phyloP scores from a whole-genome alignment of 1,140 invertebrate genomes.

The Cepaea nemoralis region DNA sequence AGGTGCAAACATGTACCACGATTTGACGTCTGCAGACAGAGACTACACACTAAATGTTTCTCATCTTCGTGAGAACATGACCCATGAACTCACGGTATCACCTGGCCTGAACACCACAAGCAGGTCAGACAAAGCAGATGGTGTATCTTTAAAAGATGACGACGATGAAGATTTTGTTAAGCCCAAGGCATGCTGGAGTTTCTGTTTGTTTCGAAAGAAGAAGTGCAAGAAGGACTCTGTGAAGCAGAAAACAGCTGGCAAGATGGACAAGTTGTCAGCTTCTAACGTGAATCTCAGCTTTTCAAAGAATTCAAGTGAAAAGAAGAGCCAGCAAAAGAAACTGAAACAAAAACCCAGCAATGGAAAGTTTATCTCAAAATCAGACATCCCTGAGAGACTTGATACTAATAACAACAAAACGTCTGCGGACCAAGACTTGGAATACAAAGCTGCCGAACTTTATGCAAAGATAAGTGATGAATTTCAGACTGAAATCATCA shows the following conservation, averaged over 20 bases:
- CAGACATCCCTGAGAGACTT: too few species aligned
- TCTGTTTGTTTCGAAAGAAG: conserved; percentile 51
- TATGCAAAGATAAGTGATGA: conserved; percentile 51
- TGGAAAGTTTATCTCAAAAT: background rate
- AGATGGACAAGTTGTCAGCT: too few species aligned
- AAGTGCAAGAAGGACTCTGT: conserved; percentile 8
- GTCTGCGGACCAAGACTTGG: conserved; percentile 43
- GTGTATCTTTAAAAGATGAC: background rate
- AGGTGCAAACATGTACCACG: too few species aligned
- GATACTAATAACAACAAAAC: too few species aligned
- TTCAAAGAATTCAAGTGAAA: background rate
- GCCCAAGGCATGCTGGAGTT: conserved; percentile 55
- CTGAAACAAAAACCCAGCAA: background rate
- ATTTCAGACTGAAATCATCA: conserved; percentile 52
- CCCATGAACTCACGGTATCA: background rate
- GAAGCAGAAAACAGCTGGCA: too few species aligned
- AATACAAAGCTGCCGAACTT: conserved; percentile 48
- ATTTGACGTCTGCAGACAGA: too few species aligned
- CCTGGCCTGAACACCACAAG: background rate
- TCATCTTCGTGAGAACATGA: too few species aligned
- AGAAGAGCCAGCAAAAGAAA: background rate
- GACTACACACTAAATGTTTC: too few species aligned
- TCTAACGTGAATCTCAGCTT: too few species aligned
- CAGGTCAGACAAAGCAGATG: background rate
- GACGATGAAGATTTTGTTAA: conserved; percentile 49